Conservation (phyloP, 2,113 vertebrate genomes). For the Neopipo cinnamomea region DNA sequence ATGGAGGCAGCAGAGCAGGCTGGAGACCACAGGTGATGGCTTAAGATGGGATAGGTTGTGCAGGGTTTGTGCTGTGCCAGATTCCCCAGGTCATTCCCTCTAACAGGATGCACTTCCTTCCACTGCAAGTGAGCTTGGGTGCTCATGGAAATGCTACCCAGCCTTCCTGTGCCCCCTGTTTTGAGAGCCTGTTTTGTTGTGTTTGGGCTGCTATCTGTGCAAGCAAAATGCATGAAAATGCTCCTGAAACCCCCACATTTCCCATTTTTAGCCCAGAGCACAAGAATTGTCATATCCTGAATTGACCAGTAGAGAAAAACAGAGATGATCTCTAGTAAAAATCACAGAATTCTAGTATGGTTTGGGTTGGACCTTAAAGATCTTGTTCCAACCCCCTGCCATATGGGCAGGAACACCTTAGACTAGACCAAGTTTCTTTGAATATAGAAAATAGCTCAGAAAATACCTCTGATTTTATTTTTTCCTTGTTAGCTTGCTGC, state of each 20-base stretch:
- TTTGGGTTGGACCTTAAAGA: neutral
- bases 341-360: too few species aligned
- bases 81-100: neutral
- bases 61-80: neutral
- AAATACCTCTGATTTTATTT: neutral
- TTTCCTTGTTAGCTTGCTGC: neutral
- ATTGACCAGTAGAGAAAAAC: neutral
- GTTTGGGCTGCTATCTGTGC: neutral
- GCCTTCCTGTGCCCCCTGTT: neutral
- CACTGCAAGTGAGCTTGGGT: neutral
- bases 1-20: neutral
- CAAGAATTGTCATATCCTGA: neutral
- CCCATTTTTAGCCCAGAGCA: neutral
- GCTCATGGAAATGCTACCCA: neutral
- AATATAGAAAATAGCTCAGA: neutral
- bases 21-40: too few species aligned
- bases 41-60: neutral
- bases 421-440: neutral
- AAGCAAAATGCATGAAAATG: neutral
- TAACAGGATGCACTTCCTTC: neutral
- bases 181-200: rapidly evolving
- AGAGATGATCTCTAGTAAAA: neutral
- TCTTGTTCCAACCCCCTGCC: neutral
- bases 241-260: neutral
- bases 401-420: neutral